Conservation (phyloP, 2,797 vertebrate genomes). For the Linurgus olivaceus region DNA sequence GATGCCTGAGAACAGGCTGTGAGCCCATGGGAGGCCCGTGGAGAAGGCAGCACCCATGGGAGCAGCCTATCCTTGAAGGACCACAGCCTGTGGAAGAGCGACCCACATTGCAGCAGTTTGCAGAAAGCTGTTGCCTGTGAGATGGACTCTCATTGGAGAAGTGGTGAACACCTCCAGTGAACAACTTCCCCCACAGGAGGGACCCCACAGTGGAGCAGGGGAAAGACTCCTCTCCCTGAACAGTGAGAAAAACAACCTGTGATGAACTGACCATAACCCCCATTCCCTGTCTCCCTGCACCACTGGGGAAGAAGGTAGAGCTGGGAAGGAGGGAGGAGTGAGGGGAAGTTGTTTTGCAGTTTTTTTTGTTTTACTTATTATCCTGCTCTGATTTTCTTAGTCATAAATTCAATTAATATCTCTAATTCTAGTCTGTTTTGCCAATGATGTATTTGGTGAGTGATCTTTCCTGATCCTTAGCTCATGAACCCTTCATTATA, state of each 20-base stretch:
- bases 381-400: neutral
- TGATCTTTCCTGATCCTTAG: neutral
- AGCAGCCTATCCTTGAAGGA: neutral
- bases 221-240: neutral
- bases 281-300: too few species aligned
- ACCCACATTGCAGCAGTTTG: fast-evolving
- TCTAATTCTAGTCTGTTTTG: neutral
- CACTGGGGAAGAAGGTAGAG: neutral
- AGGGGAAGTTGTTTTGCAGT: neutral
- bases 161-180: too few species aligned
- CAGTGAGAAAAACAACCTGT: neutral
- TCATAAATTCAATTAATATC: neutral
- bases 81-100: fast-evolving
- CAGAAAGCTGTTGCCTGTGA: neutral
- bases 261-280: neutral
- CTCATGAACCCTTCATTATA: neutral
- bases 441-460: neutral
- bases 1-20: neutral
- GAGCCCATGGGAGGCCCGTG: fast-evolving
- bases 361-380: neutral
- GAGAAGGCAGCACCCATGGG: fast-evolving
- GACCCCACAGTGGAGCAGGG: neutral
- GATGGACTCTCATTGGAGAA: fast-evolving
- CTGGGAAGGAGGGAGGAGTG: neutral
- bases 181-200: neutral